Evolutionary conservation across 2,888 invertebrate species (phyloP).

Genomic region (Aquatica leii): DNA sequence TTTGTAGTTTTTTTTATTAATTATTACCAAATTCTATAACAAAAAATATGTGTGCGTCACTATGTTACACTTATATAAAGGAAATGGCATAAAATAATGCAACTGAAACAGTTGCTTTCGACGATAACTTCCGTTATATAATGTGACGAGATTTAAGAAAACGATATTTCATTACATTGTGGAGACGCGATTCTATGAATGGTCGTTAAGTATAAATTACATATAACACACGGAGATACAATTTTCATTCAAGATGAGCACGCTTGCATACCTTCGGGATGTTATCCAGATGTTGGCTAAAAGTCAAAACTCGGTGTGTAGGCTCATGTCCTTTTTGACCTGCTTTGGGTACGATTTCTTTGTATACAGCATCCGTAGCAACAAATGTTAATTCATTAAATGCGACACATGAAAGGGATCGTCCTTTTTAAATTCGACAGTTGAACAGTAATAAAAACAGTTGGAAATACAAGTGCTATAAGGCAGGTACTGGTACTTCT

Average conservation of each 20-base stretch:
- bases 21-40: too few relatives aligned
- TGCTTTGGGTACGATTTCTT: conserved; percentile 17
- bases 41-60: too few relatives aligned
- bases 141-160: conserved; percentile 1
- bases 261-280: conserved; percentile 16
- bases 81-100: too few relatives aligned
- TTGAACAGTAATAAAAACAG: conserved; percentile 24
- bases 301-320: conserved; percentile 10
- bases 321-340: conserved; percentile 22
- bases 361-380: not conserved
- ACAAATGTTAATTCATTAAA: conserved; percentile 25
- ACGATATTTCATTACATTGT: conserved; percentile 4
- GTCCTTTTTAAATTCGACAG: conserved; percentile 25
- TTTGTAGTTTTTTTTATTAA: too few relatives aligned
- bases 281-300: conserved; percentile 31
- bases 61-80: too few relatives aligned
- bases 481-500: conserved; percentile 34
- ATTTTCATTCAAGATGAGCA: conserved; percentile 19
- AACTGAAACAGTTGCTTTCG: too few relatives aligned
- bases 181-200: conserved; percentile 7
- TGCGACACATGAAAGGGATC: conserved; percentile 20
- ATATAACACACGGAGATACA: conserved; percentile 12
- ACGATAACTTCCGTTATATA: too few relatives aligned
- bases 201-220: conserved; percentile 15
- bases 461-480: conserved; percentile 22